Evolutionary conservation across 2,888 invertebrate genomes (phyloP).

Genomic region (Mythimna albipuncta): DNA sequence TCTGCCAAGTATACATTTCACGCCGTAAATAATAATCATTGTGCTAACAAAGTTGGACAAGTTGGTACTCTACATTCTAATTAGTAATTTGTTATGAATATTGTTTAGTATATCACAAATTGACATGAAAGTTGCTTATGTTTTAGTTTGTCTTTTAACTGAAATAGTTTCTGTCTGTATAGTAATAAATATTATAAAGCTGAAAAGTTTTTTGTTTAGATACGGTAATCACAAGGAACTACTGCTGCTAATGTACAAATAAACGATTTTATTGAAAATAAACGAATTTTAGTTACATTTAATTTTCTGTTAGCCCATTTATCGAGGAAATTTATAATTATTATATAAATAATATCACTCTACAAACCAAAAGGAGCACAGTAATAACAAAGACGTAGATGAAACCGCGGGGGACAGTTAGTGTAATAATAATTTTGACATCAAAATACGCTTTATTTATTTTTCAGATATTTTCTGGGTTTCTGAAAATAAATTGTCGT

Average conservation of each 20-base stretch:
- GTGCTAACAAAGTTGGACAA: slow-evolving; percentile 23
- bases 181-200: not conserved
- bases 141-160: not conserved
- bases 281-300: no score
- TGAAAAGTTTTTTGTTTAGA: no score
- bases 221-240: not conserved
- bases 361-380: no score
- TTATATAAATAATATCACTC: no score
- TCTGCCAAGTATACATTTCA: slow-evolving; percentile 40
- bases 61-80: slow-evolving; percentile 15
- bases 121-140: not conserved
- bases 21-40: slow-evolving; percentile 24
- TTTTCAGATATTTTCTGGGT: not conserved
- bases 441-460: not conserved
- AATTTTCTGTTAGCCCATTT: no score
- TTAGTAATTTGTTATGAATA: slow-evolving; percentile 12
- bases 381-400: no score
- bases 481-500: not conserved
- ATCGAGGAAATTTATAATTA: no score
- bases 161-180: not conserved
- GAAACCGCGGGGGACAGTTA: no score
- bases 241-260: no score
- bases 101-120: not conserved
- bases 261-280: no score
- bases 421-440: not conserved